Evolutionary conservation across 2,888 invertebrate genomes (phyloP), one percentile per base, ranked within the genome.

Genomic region (Oscheius sp.): DNA sequence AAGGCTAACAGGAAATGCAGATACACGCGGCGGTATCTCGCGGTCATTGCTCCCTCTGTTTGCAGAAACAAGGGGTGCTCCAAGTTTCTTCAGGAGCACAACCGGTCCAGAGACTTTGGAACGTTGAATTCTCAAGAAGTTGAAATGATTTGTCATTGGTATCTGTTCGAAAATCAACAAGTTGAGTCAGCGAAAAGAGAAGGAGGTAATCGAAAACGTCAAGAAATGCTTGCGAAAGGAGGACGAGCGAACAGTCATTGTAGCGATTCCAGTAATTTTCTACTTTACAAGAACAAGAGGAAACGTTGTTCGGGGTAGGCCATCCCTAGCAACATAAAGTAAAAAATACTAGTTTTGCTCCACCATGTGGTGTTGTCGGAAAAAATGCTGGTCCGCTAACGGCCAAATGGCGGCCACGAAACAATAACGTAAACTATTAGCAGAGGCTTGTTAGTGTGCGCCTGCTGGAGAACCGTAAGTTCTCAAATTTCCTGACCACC

Each of bases 371-470:
- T 42, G 3, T 42, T 42, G 42, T 42, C 7, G 42, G 42, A 7
- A 42, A 42, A 42, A 42, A 42, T 42, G 42, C 42, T 42, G 42
- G 42, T 42, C 42, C 7, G 42, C 42, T 42, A 42, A 42, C 42
- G 42, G 0, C 55, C 63, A 37, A 68, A 55, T 68, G 68, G 68
- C 68, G 55, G 37, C 55, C 68, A 68, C 37, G 55, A 68, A 68
- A 68, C 68, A 53, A 68, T 63, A 68, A 42, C 55, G 68, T 68
- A 68, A 68, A 68, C 68, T 55, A 68, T 55, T 33, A 48, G 65
- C 13, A 42, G 42, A 51, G 42, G 65, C 50, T 65, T 55, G 53
- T 53, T 37, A 53, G 55, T 33, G 68, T 42, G 42, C 53, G 37
- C 35, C 53, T 55, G 35, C 53, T 53, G 55, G 42, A 63, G 33